Percentiles rank a stretch among this genome's conserved stretches.
These are phyloP conservation scores for Falco berigora DNA, from an alignment of 2,797 vertebrate genomes.

Conservation along the genomic window DNA sequence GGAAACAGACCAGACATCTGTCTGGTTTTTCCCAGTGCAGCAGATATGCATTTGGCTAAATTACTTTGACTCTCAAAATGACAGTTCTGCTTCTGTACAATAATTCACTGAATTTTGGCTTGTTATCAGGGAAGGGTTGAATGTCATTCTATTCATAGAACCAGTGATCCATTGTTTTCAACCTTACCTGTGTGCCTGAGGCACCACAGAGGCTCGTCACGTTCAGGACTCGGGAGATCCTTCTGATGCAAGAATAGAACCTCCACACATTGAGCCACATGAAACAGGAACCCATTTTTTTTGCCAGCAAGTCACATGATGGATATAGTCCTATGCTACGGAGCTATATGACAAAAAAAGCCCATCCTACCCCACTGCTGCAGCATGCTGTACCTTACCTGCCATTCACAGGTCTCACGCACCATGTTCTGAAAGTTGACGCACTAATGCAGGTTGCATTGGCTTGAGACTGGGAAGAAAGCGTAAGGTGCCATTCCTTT, in stretches of 20 bases:
- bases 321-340: neutral
- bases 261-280: neutral
- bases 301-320: neutral
- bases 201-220: neutral
- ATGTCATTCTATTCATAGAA: neutral
- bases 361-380: neutral
- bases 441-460: neutral
- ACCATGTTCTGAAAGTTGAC: fast-evolving
- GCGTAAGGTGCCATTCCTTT: neutral
- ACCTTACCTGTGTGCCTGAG: neutral
- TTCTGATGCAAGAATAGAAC: neutral
- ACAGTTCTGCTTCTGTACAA: neutral
- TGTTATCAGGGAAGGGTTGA: neutral
- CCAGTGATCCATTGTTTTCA: neutral
- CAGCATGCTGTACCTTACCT: neutral
- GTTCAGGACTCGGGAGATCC: neutral
- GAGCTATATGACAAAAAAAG: neutral
- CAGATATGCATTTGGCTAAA: neutral
- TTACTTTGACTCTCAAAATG: neutral
- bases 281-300: neutral
- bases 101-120: neutral
- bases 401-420: neutral
- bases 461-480: neutral
- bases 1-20: neutral
- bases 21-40: neutral